Evolutionary conservation across 37 sponge, comb jelly and placozoan species (phyloP), one percentile per base, ranked within the genome.

Genomic region (Spongilla lacustris): DNA sequence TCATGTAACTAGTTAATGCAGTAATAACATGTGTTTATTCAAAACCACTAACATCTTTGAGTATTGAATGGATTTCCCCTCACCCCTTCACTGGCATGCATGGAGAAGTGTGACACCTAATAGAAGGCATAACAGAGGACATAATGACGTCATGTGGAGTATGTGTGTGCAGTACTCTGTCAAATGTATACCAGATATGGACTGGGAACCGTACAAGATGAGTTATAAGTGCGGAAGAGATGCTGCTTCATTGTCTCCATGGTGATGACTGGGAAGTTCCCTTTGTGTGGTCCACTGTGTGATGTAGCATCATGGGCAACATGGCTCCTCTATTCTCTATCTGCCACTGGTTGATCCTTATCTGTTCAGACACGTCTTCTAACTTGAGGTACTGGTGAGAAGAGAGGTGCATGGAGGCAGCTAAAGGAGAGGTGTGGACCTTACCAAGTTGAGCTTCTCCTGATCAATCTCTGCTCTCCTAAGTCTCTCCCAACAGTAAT

Each of bases 391-490:
- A 93, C 92, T 98, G 92, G 49, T 1, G 23, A 13, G 66, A n/a
- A 26, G 28, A 14, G 30, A 25, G 28, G 73, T 4, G 31, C 30
- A 25, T 10, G 27, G 14, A 1, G 31, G 73, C 12, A 10, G 30
- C 30, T 1, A 32, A 81, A 73, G 73, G 26, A 38, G 4, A 1
- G 37, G 17, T 2, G 22, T 22, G 27, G 31, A 13, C 23, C 86
- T 71, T 70, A 95, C 96, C 84, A 91, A 79, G 69, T 95, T 95
- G 35, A 98, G 89, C 35, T 91, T 90, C 50, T 93, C 89, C 75
- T 93, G 94, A 83, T 98, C 99, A 29, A 98, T 91, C 88, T 95
- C 91, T 1, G 99, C 99, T 76, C 89, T 80, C 30, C 96, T 80
- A 32, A 96, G 85, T 70, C 88, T 91, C 88, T 96, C 97, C 99